Evolutionary conservation across 2,797 vertebrate genomes (phyloP), one percentile per base, ranked within the genome.

Genomic region (Dicrostonyx torquatus): DNA sequence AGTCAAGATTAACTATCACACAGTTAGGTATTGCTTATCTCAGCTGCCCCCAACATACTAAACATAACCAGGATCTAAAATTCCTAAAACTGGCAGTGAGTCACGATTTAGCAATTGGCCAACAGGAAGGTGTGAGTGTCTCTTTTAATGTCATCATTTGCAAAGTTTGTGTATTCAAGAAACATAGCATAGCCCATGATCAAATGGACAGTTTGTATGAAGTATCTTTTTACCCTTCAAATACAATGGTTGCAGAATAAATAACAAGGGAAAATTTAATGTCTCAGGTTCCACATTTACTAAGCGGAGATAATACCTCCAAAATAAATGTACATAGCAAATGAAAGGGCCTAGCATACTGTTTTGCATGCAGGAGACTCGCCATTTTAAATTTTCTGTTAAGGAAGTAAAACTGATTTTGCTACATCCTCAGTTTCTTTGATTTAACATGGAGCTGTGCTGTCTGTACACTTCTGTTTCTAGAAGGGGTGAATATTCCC

Each of bases 401-500:
- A 45, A 87, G 68, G 26, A 94, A 87, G 48, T 76, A 18, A 93
- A 97, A 90, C 34, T 50, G 4, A 24, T 84, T 96, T 91, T 89
- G 37, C 86, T 76, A 58, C 34, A 37, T 48, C 34, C 18, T 87
- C 34, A 68, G 5, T 78, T 90, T 72, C 84, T 96, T 80, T 75
- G 40, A 64, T 68, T 91, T 87, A 75, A 72, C 77, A 58, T 2
- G 0, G 37, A 83, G 14, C 34, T 62, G 37, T 60, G 88, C 86
- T 55, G 31, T 89, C 34, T 17, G 72, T 70, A n/a, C 11, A 18
- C 24, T 78, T 68, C 34, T 58, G 26, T 94, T 93, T 84, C 13
- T 40, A 85, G 87, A 95, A 91, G 79, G 48, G 79, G 45, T 17
- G 31, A 78, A 31, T 31, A 26, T 1, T 1, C 17, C 86, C 13